These are phyloP conservation scores for Zosterops japonicus DNA, from an alignment of 2,113 vertebrate species.

Conservation along the genomic window DNA sequence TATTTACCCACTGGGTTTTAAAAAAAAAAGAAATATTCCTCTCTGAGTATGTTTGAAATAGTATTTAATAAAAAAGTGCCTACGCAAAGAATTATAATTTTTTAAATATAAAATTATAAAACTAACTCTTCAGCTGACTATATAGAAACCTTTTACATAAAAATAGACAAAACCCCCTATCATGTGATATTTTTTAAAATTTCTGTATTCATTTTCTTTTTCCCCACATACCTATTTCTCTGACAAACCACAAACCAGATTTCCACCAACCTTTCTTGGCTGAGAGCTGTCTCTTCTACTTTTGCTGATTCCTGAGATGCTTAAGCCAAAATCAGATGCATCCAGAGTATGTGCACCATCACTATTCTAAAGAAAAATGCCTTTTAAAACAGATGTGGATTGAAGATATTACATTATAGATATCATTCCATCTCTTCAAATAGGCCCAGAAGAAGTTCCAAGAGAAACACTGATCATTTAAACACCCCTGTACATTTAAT, in stretches of 20 bases:
- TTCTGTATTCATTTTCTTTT: fast-evolving
- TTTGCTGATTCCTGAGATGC: constrained; percentile 78
- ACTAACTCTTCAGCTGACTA: neutral
- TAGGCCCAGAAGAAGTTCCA: neutral
- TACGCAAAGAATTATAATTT: neutral
- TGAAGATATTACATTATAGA: neutral
- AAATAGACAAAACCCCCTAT: neutral
- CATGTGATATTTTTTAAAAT: neutral
- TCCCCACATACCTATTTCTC: neutral
- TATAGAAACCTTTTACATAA: neutral
- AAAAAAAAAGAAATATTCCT: neutral
- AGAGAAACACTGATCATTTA: neutral
- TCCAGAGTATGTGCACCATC: constrained; percentile 45
- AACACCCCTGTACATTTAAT: neutral
- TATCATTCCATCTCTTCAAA: neutral
- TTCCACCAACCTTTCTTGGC: constrained; percentile 73
- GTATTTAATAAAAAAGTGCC: neutral
- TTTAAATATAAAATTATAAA: neutral
- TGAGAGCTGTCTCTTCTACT: constrained; percentile 42
- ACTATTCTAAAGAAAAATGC: constrained; percentile 72
- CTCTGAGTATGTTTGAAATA: neutral
- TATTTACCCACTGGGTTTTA: neutral
- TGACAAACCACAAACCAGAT: neutral
- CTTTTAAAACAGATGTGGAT: neutral
- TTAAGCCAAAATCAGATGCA: constrained; percentile 83